These are phyloP conservation scores for Hoplostethus mediterraneus DNA, from an alignment of 2,797 vertebrate genomes.

Conservation along the genomic window DNA sequence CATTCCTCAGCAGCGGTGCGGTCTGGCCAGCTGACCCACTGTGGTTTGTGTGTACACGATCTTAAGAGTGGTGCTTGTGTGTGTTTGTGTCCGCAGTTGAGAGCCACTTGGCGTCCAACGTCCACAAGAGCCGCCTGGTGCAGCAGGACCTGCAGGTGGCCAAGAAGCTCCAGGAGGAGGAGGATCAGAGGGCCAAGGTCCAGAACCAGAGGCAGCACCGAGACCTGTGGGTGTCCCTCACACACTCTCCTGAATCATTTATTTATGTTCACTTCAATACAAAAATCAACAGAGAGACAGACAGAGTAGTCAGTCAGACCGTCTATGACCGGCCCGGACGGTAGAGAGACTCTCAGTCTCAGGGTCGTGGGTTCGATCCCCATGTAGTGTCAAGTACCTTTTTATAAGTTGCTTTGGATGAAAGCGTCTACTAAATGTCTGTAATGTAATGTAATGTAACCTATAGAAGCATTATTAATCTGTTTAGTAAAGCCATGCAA, in stretches of 20 bases:
- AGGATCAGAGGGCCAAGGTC: constrained; percentile 90
- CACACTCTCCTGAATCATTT: not conserved
- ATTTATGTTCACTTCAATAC: not conserved
- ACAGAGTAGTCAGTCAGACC: not conserved
- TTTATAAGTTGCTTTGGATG: too few relatives aligned
- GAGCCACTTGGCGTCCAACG: constrained; percentile 96
- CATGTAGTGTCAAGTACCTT: too few relatives aligned
- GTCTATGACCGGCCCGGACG: too few relatives aligned
- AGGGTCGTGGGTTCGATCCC: too few relatives aligned
- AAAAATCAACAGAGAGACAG: not conserved
- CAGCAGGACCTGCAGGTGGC: constrained; percentile 95
- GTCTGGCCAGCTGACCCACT: not conserved
- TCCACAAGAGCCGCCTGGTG: constrained; percentile 95
- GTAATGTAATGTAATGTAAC: too few relatives aligned
- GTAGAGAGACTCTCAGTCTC: too few relatives aligned
- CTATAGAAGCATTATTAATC: too few relatives aligned
- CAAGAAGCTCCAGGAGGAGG: constrained; percentile 95
- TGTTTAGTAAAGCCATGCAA: too few relatives aligned
- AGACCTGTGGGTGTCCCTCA: constrained; percentile 86
- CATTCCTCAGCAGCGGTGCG: not conserved
- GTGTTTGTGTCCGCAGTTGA: constrained; percentile 88
- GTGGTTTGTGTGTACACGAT: constrained; percentile 17
- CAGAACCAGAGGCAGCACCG: constrained; percentile 86
- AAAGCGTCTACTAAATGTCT: too few relatives aligned
- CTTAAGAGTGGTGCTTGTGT: constrained; percentile 33